phyloP scores from a whole-genome alignment of 2,797 vertebrate species.

The Ibycter americanus region DNA sequence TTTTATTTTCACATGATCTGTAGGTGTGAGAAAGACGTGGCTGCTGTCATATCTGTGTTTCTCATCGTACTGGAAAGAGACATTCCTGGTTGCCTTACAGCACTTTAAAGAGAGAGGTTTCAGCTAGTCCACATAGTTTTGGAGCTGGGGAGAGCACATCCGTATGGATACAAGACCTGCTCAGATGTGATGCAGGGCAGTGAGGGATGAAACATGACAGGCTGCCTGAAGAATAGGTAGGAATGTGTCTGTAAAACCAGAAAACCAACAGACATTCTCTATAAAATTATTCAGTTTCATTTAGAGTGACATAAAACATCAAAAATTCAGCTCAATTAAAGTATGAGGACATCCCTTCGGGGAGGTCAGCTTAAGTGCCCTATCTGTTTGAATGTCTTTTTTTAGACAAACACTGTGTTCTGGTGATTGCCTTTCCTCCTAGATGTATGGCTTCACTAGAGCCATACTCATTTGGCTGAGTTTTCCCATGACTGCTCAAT shows the following conservation, averaged over 20 bases:
- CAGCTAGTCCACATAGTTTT: background rate
- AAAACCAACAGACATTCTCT: background rate
- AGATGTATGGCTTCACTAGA: constrained; percentile 47
- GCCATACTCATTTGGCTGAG: constrained; percentile 33
- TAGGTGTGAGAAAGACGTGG: background rate
- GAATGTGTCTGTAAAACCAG: background rate
- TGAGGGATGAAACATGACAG: background rate
- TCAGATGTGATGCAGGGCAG: background rate
- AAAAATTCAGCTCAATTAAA: constrained; percentile 53
- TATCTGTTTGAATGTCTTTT: constrained; percentile 56
- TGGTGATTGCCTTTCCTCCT: constrained; percentile 39
- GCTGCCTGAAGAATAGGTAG: background rate
- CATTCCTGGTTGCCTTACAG: background rate
- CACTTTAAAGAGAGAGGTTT: background rate
- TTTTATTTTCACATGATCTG: background rate
- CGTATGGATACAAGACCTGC: background rate
- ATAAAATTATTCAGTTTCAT: background rate
- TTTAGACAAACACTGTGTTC: constrained; percentile 48
- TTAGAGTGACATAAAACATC: constrained; percentile 39
- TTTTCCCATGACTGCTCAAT: constrained; percentile 61
- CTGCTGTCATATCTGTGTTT: background rate
- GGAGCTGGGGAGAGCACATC: background rate
- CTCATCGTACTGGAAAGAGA: background rate
- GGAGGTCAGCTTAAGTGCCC: constrained; percentile 49
- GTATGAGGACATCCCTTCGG: constrained; percentile 33